These are phyloP conservation scores for Piezodorus guildinii DNA, from an alignment of 1,140 invertebrate species.

Conservation along the genomic window DNA sequence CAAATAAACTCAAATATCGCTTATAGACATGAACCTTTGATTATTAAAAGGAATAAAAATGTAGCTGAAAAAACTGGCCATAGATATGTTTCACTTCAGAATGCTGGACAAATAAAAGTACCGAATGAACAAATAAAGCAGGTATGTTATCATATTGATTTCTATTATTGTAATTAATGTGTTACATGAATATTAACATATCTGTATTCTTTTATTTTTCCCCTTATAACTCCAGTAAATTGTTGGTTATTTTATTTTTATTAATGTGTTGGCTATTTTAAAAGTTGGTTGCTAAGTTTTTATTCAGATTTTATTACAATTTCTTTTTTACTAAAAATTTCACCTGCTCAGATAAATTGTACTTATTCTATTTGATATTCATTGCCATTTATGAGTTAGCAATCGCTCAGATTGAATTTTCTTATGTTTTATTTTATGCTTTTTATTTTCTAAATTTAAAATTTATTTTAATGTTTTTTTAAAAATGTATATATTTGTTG, in stretches of 20 bases:
- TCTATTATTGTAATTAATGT: background rate
- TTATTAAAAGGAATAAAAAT: slow-evolving; percentile 15
- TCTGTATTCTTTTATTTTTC: background rate
- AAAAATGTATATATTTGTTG: too few relatives aligned
- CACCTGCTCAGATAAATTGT: background rate
- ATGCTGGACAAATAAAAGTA: slow-evolving; percentile 26
- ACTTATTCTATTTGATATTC: background rate
- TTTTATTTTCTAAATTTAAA: background rate
- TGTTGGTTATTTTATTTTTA: background rate
- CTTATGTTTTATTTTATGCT: background rate
- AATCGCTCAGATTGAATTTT: too few relatives aligned
- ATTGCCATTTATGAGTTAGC: too few relatives aligned
- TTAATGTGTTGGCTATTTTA: background rate
- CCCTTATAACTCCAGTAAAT: background rate
- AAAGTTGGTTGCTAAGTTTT: background rate
- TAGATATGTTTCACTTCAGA: slow-evolving; percentile 27
- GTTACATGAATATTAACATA: background rate
- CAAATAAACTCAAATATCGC: background rate
- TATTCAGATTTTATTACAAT: background rate
- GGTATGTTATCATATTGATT: slow-evolving; percentile 16
- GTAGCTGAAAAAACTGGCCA: slow-evolving; percentile 15
- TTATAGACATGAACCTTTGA: background rate
- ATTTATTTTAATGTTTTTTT: background rate
- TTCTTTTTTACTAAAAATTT: background rate
- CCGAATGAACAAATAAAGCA: slow-evolving; percentile 29